A percentile compares a stretch with the other conserved stretches of the same genome.
phyloP scores from a whole-genome alignment of 1,140 invertebrate genomes.

The Trichonephila clavipes region DNA sequence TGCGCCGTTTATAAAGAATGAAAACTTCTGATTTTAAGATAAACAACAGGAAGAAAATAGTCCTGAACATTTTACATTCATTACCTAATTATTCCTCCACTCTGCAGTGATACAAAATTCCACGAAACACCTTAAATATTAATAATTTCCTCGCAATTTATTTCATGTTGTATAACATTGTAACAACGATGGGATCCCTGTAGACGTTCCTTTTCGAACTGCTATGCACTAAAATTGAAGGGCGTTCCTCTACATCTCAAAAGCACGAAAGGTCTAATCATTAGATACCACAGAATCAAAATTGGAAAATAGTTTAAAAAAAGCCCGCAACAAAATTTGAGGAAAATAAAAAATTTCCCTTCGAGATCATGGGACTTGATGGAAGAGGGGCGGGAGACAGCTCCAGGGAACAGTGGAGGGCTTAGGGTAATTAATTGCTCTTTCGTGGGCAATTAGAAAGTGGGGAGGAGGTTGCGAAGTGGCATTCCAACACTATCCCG shows the following conservation, averaged over 20 bases:
- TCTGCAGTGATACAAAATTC: too few species aligned
- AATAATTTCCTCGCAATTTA: too few species aligned
- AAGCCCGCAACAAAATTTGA: background rate
- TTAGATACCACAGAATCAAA: background rate
- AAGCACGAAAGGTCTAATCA: background rate
- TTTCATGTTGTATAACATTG: background rate
- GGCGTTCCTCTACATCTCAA: background rate
- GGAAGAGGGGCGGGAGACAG: background rate
- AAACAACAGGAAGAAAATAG: too few species aligned
- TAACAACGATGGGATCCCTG: background rate
- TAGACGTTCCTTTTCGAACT: background rate
- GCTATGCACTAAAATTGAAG: background rate
- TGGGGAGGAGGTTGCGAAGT: conserved; percentile 39
- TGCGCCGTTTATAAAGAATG: too few species aligned
- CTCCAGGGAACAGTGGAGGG: conserved; percentile 2
- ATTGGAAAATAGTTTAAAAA: background rate
- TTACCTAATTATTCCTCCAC: too few species aligned
- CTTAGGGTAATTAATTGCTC: conserved; percentile 29
- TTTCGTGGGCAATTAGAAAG: conserved; percentile 52
- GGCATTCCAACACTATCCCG: conserved; percentile 7
- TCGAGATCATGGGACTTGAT: background rate
- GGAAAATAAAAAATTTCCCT: background rate
- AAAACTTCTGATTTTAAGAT: too few species aligned
- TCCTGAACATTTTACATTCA: too few species aligned
- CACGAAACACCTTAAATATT: too few species aligned